phyloP scores from a whole-genome alignment of 1,140 invertebrate genomes.

The Neomicropteryx cornuta region DNA sequence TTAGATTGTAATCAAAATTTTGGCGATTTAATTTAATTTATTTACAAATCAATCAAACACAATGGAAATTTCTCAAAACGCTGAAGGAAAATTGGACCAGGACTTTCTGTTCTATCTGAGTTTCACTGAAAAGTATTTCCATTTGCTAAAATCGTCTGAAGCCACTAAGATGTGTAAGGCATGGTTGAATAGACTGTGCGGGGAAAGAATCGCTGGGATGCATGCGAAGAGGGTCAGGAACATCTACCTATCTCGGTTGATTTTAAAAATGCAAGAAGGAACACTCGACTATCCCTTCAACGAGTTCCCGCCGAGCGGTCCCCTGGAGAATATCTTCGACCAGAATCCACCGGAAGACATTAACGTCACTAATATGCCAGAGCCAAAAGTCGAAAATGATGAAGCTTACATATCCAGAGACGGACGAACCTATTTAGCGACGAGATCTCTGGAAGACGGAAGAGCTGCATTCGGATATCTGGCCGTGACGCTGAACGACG shows the following conservation, averaged over 20 bases:
- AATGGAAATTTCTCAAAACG: slow-evolving; percentile 15
- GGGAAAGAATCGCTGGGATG: slow-evolving; percentile 19
- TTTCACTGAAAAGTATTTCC: slow-evolving; percentile 22
- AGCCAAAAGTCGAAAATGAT: slow-evolving; percentile 16
- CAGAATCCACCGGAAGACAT: slow-evolving; percentile 18
- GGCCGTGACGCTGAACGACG: slow-evolving; percentile 18
- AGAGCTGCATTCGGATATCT: slow-evolving; percentile 31
- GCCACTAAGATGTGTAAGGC: slow-evolving; percentile 14
- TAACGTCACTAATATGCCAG: slow-evolving; percentile 4
- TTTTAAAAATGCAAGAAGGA: slow-evolving; percentile 26
- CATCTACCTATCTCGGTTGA: slow-evolving; percentile 27
- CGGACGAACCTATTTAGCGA: slow-evolving; percentile 30
- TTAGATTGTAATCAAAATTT: not conserved
- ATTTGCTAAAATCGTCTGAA: slow-evolving; percentile 16
- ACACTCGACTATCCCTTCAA: slow-evolving; percentile 20
- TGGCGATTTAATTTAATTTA: slow-evolving; percentile 1
- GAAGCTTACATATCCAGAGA: slow-evolving; percentile 13
- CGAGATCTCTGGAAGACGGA: slow-evolving; percentile 24
- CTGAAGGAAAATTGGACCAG: slow-evolving; percentile 26
- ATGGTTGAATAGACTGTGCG: slow-evolving; percentile 29
- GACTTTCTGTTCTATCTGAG: slow-evolving; percentile 31
- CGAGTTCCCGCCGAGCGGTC: slow-evolving; percentile 21
- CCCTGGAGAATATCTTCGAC: slow-evolving; percentile 11
- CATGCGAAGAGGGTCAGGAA: slow-evolving; percentile 27
- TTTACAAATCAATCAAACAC: not conserved